Conservation (phyloP, 2,888 invertebrate species). For the Isoperla grammatica region DNA sequence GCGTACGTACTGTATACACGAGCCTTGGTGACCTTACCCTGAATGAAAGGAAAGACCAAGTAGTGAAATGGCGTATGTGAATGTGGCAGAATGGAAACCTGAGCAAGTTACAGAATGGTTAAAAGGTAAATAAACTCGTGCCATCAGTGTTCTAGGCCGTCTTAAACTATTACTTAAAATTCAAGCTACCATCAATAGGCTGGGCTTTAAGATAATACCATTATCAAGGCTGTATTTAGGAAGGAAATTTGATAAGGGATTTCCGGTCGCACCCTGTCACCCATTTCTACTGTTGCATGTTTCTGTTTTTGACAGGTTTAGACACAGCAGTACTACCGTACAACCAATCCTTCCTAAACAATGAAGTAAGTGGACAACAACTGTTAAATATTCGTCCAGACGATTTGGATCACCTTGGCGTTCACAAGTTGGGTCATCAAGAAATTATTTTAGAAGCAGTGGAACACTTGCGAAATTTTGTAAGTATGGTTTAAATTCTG, state of each 20-base stretch:
- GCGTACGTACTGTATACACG: too few relatives aligned
- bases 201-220: too few relatives aligned
- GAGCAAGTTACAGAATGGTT: slow-evolving; percentile 89
- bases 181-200: too few relatives aligned
- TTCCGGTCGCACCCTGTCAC: slow-evolving; percentile 22
- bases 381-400: slow-evolving; percentile 80
- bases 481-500: slow-evolving; percentile 46
- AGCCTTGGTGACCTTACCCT: too few relatives aligned
- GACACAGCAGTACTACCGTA: slow-evolving; percentile 75
- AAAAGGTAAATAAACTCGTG: slow-evolving; percentile 57
- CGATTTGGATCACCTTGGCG: slow-evolving; percentile 81
- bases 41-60: too few relatives aligned
- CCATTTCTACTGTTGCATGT: slow-evolving; percentile 26
- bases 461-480: slow-evolving; percentile 82
- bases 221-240: too few relatives aligned
- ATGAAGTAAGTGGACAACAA: slow-evolving; percentile 74
- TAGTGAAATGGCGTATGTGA: slow-evolving; percentile 65
- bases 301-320: slow-evolving; percentile 54
- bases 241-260: slow-evolving; percentile 6
- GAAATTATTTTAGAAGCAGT: slow-evolving; percentile 90
- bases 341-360: slow-evolving; percentile 71
- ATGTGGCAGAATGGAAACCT: slow-evolving; percentile 84
- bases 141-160: too few relatives aligned
- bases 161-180: too few relatives aligned
- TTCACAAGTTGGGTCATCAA: slow-evolving; percentile 85